A percentile compares a stretch with the other conserved stretches of the same genome.
phyloP scores from a whole-genome alignment of 2,888 invertebrate genomes.

The Caenorhabditis zanzibari region DNA sequence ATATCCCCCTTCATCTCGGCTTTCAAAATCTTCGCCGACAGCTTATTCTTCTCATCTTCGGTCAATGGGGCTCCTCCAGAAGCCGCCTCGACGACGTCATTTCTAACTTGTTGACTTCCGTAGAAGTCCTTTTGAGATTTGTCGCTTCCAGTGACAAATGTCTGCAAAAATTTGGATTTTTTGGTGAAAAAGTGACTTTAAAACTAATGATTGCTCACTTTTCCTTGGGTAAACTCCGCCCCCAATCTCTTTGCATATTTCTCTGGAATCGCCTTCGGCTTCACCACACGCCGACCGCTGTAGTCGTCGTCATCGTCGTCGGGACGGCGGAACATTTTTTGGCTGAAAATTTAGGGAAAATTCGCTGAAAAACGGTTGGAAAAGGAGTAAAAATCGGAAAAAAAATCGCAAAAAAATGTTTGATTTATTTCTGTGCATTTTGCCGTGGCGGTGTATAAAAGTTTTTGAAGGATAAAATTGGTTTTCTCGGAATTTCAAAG shows the following conservation, averaged over 20 bases:
- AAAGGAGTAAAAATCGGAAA: too few relatives aligned
- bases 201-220: conserved; percentile 59
- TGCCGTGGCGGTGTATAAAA: conserved; percentile 10
- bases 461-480: neutral
- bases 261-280: conserved; percentile 76
- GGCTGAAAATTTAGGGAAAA: neutral
- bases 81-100: conserved; percentile 29
- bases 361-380: neutral
- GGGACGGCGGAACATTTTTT: conserved; percentile 75
- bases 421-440: conserved; percentile 16
- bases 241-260: conserved; percentile 75
- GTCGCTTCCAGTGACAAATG: conserved; percentile 70
- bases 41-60: conserved; percentile 89
- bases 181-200: too few relatives aligned
- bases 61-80: conserved; percentile 57
- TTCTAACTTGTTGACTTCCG: conserved; percentile 70
- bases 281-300: conserved; percentile 64
- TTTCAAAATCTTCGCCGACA: conserved; percentile 93
- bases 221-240: conserved; percentile 65
- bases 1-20: conserved; percentile 94
- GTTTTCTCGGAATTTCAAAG: neutral
- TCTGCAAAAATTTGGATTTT: conserved; percentile 42
- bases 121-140: conserved; percentile 76
- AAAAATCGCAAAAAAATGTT: neutral
- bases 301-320: conserved; percentile 74